Base-by-base conservation (phyloP, 2,113 vertebrate genomes). In the zebrafish (Danio rerio) region DNA sequence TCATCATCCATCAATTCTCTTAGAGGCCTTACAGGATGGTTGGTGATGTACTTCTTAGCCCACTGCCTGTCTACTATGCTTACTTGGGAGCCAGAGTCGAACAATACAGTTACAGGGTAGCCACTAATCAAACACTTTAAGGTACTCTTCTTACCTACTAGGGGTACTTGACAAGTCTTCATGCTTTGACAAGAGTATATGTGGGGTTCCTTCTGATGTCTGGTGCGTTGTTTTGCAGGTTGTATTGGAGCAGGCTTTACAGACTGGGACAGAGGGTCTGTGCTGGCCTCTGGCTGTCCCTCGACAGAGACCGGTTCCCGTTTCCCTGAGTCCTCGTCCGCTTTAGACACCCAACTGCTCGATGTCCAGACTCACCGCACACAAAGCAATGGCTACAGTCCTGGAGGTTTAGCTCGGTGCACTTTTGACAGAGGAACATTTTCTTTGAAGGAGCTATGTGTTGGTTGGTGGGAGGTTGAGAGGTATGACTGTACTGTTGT, bases 51-150 rank as follows among this genome's bases (percentile, higher is more conserved):
- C 7, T 43, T 70, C 5, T 70, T 3, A 9, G 0, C 31, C 81
- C 85, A 86, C 0, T 6, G 0, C 4, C 70, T 18, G 50, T 82
- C 70, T 1, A 84, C 55, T 5, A 86, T 84, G 63, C 84, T 86
- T 16, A 82, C 84, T 49, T 86, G 82, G 18, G 87, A 83, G 15
- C 86, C 49, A 9, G 49, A 52, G 5, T 52, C 78, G 58, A 86
- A 74, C 10, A 86, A n/a, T 2, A 80, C 82, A 42, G 56, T 85
- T 40, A 58, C 83, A 3, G 65, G 15, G 18, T 84, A 62, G 49
- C 49, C 49, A 52, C 49, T 11, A 52, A 52, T 52, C 49, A 52
- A 52, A 52, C 49, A 52, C 11, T 52, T 52, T 9, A 52, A 11
- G 7, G 11, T 7, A 11, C 49, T 52, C 11, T 52, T 52, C 49